Base-by-base conservation (phyloP, 2,888 invertebrate species). In the Venustoraphidia nigricollis region DNA sequence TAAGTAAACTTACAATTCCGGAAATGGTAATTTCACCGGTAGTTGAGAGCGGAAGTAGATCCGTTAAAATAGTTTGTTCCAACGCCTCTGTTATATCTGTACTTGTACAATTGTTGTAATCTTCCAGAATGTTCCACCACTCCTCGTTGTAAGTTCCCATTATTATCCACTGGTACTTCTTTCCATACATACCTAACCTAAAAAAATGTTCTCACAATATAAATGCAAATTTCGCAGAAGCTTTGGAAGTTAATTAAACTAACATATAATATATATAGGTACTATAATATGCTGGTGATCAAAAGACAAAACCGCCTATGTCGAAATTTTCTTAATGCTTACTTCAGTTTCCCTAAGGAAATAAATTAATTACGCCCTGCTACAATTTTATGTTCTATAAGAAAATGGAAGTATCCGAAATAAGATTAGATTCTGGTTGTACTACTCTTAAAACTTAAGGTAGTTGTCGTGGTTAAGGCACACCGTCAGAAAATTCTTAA, bases 81-180 rank as follows among this genome's bases (percentile, higher is more conserved):
- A 95, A 69, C 0, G 93, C 90, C 1, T 77, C 71, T 45, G 81
- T 74, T 11, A 95, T 72, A 60, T 93, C 82, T 9, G 77, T 74
- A 14, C 75, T 70, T 1, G 81, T 75, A 63, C 91, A 92, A 9
- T 81, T 80, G 1, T 76, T 73, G 9, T 71, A 70, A 1, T 71
- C 64, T 53, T 75, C 72, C 60, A 62, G 54, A 51, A 77, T 77
- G 45, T 60, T 59, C 89, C 89, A 90, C 79, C 84, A 84, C 46
- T 76, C 69, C 49, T 75, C 76, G 45, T 82, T 77, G 64, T 88
- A 91, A 10, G 89, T 88, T 3, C 92, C 93, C 70, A 91, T 85
- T 34, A 96, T 83, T 1, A 96, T 77, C 95, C 95, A 95, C 56
- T 95, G 93, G 70, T 93, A 94, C 50, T 91, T 86, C 8, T 89